phyloP scores from a whole-genome alignment of 2,888 invertebrate genomes.

The Hydroisotoma schaefferi region DNA sequence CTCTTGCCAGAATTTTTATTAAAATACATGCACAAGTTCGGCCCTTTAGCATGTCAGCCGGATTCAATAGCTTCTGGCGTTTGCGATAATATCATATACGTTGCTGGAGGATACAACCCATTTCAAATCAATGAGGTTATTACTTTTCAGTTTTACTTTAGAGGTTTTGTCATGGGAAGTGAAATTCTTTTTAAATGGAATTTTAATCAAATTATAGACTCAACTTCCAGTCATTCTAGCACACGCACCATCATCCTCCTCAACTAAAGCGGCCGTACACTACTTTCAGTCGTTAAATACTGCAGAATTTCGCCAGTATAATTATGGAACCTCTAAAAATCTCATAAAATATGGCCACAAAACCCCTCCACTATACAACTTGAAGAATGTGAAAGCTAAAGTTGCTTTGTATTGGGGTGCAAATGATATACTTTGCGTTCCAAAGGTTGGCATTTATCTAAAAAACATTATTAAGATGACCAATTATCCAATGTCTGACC shows the following conservation, averaged over 20 bases:
- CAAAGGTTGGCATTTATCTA: too few species aligned
- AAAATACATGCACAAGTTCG: slow-evolving; percentile 20
- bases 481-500: background rate
- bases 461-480: too few species aligned
- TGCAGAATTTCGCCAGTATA: slow-evolving; percentile 14
- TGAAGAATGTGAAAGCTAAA: slow-evolving; percentile 12
- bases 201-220: slow-evolving; percentile 7
- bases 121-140: slow-evolving; percentile 7
- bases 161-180: background rate
- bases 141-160: background rate
- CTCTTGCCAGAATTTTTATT: slow-evolving; percentile 12
- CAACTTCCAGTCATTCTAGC: slow-evolving; percentile 15
- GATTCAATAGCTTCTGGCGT: background rate
- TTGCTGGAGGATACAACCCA: slow-evolving; percentile 10
- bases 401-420: slow-evolving; percentile 14
- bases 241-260: slow-evolving; percentile 12
- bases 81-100: slow-evolving; percentile 15
- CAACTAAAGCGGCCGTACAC: slow-evolving; percentile 17
- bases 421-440: slow-evolving; percentile 16
- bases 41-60: slow-evolving; percentile 8
- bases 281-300: slow-evolving; percentile 9
- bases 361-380: slow-evolving; percentile 16
- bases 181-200: background rate
- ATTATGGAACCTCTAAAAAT: slow-evolving; percentile 20
- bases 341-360: slow-evolving; percentile 3